phyloP scores from a whole-genome alignment of 2,888 invertebrate genomes.

The Mythimna pallens region DNA sequence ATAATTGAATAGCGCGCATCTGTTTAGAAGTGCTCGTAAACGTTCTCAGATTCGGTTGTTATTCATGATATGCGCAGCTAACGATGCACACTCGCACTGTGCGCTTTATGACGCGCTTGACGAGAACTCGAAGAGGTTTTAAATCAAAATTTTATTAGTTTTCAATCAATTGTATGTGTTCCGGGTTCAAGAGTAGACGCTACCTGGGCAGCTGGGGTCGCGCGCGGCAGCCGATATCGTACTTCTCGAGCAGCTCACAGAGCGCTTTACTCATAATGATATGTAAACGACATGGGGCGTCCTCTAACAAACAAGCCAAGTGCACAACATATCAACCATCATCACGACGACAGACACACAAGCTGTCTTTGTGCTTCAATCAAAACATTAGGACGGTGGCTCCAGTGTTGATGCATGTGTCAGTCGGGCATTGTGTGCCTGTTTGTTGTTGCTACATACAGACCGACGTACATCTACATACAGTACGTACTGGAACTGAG shows the following conservation, averaged over 20 bases:
- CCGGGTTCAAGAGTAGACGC: slow-evolving; percentile 37
- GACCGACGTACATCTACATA: background rate
- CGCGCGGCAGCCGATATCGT: background rate
- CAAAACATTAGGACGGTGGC: slow-evolving; percentile 13
- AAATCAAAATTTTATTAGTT: slow-evolving; percentile 53
- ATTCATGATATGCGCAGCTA: slow-evolving; percentile 64
- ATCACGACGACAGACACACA: background rate
- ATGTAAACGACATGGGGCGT: background rate
- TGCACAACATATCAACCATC: background rate
- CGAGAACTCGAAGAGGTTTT: slow-evolving; percentile 38
- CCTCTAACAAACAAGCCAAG: background rate
- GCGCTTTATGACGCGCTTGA: slow-evolving; percentile 35
- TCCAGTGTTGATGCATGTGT: slow-evolving; percentile 21
- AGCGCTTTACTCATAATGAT: too few relatives aligned
- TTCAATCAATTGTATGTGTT: slow-evolving; percentile 48
- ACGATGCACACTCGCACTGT: slow-evolving; percentile 42
- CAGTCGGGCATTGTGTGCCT: slow-evolving; percentile 11
- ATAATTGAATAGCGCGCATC: slow-evolving; percentile 65
- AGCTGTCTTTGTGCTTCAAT: slow-evolving; percentile 13
- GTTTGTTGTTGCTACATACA: slow-evolving; percentile 4
- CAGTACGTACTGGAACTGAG: background rate
- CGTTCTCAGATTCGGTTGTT: slow-evolving; percentile 52
- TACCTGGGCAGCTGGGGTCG: background rate
- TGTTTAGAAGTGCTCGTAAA: slow-evolving; percentile 62
- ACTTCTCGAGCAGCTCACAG: background rate